Evolutionary conservation across 2,888 invertebrate species (phyloP).

Genomic region (Drosophila paramelanica): DNA sequence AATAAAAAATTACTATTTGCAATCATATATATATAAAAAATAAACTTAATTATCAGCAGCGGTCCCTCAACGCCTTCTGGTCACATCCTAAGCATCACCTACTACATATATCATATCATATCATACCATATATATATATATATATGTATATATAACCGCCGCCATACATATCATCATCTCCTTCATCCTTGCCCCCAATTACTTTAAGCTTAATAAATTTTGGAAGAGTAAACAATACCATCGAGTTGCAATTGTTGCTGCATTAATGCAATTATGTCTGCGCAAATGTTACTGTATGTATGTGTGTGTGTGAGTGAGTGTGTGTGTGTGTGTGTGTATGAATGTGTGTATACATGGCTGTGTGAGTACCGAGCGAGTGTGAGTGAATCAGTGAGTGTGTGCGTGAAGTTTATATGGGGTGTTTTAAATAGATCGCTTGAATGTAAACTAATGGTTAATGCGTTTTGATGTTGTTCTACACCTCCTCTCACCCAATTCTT

Average conservation of each 20-base stretch:
- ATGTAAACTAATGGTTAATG: conserved; percentile 79
- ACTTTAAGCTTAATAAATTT: conserved; percentile 78
- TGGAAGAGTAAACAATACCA: conserved; percentile 81
- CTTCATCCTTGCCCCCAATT: conserved; percentile 31
- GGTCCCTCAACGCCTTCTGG: conserved; percentile 44
- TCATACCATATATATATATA: conserved; percentile 43
- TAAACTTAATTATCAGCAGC: conserved; percentile 79
- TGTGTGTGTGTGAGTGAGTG: conserved; percentile 27
- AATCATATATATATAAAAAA: conserved; percentile 81
- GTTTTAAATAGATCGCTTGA: conserved; percentile 62
- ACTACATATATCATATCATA: conserved; percentile 46
- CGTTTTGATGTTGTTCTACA: conserved; percentile 66
- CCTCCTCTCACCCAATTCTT: conserved; percentile 52
- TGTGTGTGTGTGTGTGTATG: conserved; percentile 6
- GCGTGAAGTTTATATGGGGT: conserved; percentile 20
- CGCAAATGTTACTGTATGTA: conserved; percentile 36
- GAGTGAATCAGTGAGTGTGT: conserved; percentile 25
- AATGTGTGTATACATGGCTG: conserved; percentile 53
- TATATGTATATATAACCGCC: conserved; percentile 39
- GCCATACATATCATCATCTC: conserved; percentile 28
- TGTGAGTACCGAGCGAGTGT: conserved; percentile 49
- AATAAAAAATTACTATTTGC: conserved; percentile 81
- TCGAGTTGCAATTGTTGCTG: conserved; percentile 80
- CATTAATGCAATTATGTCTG: conserved; percentile 70
- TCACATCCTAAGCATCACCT: conserved; percentile 48